Percentiles rank a stretch among this genome's conserved stretches.
phyloP scores from a whole-genome alignment of 2,888 invertebrate species.

The Orthonevra nobilis region DNA sequence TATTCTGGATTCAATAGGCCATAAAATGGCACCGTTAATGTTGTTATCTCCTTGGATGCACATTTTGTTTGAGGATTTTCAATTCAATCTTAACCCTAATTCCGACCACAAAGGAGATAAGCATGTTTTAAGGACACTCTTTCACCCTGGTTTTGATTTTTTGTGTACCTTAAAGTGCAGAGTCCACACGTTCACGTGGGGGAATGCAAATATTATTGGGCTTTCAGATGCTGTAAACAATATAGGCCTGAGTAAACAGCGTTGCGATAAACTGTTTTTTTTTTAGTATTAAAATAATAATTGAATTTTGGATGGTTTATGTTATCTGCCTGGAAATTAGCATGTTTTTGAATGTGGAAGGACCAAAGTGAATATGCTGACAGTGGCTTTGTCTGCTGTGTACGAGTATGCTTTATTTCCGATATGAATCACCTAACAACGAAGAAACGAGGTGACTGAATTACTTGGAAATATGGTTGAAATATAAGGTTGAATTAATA shows the following conservation, averaged over 20 bases:
- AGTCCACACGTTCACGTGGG: not conserved
- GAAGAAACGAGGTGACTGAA: no score
- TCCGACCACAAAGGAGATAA: constrained; percentile 55
- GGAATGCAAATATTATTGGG: constrained; percentile 14
- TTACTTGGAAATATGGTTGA: no score
- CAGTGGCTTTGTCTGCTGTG: no score
- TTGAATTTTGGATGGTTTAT: not conserved
- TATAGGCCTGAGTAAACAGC: constrained; percentile 58
- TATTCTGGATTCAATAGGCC: constrained; percentile 78
- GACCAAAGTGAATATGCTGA: no score
- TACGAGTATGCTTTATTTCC: no score
- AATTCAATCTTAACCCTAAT: constrained; percentile 66
- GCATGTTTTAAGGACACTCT: constrained; percentile 43
- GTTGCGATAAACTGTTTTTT: constrained; percentile 50
- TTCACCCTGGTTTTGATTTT: constrained; percentile 12
- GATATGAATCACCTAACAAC: no score
- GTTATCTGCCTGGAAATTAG: constrained; percentile 35
- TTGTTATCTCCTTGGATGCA: constrained; percentile 79
- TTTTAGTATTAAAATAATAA: constrained; percentile 11
- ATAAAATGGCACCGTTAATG: constrained; percentile 79
- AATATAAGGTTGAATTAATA: no score
- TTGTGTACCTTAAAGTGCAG: constrained; percentile 17
- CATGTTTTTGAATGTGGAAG: constrained; percentile 6
- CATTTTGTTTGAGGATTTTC: constrained; percentile 75
- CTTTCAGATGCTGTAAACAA: constrained; percentile 18